These are phyloP conservation scores for Nomada goodeniana DNA, from an alignment of 2,888 invertebrate species.

Conservation along the genomic window DNA sequence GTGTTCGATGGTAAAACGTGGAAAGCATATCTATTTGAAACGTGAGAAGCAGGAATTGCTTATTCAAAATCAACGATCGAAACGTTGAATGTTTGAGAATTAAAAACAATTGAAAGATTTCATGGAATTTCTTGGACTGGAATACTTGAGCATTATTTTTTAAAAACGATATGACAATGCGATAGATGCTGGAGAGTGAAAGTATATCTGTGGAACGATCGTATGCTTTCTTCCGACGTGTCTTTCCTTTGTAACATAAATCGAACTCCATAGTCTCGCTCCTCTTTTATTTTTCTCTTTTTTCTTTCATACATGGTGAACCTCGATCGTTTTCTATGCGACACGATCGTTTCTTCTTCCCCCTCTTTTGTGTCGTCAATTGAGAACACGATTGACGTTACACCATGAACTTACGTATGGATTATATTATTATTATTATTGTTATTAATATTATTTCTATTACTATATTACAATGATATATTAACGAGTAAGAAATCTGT, in stretches of 20 bases:
- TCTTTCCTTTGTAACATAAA: constrained; percentile 18
- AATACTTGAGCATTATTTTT: not conserved
- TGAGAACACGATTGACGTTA: constrained; percentile 80
- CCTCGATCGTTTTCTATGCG: constrained; percentile 80
- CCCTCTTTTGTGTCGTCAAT: constrained; percentile 29
- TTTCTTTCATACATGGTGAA: constrained; percentile 74
- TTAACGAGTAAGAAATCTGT: constrained; percentile 8
- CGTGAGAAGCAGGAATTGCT: not conserved
- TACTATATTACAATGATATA: not conserved
- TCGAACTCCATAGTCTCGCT: not conserved
- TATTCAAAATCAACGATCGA: not conserved
- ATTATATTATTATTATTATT: not conserved
- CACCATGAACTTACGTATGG: constrained; percentile 72
- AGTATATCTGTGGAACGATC: constrained; percentile 41
- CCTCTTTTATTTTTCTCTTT: constrained; percentile 30
- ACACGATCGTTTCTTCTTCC: constrained; percentile 34
- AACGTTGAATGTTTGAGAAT: not conserved
- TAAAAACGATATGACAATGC: too few species aligned
- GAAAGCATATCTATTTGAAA: not conserved
- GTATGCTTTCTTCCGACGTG: constrained; percentile 21
- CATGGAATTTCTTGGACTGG: not conserved
- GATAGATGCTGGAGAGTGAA: not conserved
- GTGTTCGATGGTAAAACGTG: too few species aligned
- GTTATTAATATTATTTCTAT: not conserved
- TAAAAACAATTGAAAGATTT: not conserved